A percentile compares a stretch with the other conserved stretches of the same genome.
These are phyloP conservation scores for Oncorhynchus nerka DNA, from an alignment of 2,113 vertebrate species.

Conservation along the genomic window DNA sequence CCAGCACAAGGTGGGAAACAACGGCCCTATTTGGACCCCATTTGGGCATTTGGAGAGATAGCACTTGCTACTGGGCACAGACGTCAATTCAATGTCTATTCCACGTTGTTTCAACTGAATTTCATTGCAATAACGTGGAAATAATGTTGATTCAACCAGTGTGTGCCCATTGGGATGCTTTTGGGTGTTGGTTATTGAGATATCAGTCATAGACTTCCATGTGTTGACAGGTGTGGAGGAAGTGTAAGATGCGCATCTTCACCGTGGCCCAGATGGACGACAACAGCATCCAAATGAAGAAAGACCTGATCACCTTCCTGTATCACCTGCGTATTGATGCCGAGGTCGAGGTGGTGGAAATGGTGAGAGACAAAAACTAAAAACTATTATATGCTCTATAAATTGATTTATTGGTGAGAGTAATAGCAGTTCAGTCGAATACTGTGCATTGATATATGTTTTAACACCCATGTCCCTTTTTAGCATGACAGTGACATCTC, in stretches of 20 bases:
- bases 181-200: background rate
- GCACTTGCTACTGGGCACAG: no score
- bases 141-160: no score
- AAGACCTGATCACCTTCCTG: slow-evolving; percentile 93
- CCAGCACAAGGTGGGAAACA: slow-evolving; percentile 87
- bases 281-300: slow-evolving; percentile 99
- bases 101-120: no score
- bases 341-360: slow-evolving; percentile 95
- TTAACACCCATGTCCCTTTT: slow-evolving; percentile 2
- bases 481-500: slow-evolving; percentile 95
- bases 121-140: no score
- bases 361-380: slow-evolving; percentile 76
- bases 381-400: background rate
- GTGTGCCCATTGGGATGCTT: background rate
- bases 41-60: no score
- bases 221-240: slow-evolving; percentile 90
- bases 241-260: slow-evolving; percentile 99
- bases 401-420: background rate
- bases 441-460: background rate
- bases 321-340: slow-evolving; percentile 95
- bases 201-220: background rate
- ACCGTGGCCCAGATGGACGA: slow-evolving; percentile 98
- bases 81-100: no score
- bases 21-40: background rate
- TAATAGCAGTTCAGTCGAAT: background rate